These are phyloP conservation scores for Saturnia japonica DNA, from an alignment of 2,888 invertebrate genomes.

Conservation along the genomic window DNA sequence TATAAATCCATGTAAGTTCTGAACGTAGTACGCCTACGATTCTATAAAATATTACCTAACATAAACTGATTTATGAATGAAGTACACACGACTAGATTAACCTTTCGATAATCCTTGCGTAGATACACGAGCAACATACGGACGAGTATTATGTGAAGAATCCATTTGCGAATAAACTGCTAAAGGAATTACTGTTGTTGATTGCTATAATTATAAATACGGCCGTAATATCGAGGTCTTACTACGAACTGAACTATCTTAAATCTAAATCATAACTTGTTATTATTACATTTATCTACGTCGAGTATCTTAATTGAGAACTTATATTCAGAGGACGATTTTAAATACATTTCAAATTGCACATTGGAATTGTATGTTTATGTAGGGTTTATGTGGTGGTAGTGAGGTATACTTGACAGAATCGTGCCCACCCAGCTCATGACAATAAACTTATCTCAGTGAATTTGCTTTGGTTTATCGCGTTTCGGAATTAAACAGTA, in stretches of 20 bases:
- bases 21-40: background rate
- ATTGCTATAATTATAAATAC: constrained; percentile 11
- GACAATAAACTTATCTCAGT: too few relatives aligned
- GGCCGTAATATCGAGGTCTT: constrained; percentile 6
- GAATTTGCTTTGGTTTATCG: too few relatives aligned
- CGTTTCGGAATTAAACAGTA: too few relatives aligned
- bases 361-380: background rate
- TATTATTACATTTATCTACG: constrained; percentile 2
- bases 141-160: constrained; percentile 5
- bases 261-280: constrained; percentile 5
- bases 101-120: constrained; percentile 15
- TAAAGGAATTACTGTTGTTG: constrained; percentile 10
- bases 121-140: background rate
- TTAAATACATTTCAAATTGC: background rate
- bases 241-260: background rate
- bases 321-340: background rate
- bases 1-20: background rate
- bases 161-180: constrained; percentile 10
- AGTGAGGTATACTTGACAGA: background rate
- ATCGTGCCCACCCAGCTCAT: too few relatives aligned
- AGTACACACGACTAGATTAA: constrained; percentile 16
- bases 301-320: background rate
- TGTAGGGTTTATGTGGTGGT: background rate
- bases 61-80: constrained; percentile 17
- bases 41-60: constrained; percentile 11